Evolutionary conservation across 1,140 invertebrate species (phyloP), one percentile per base, ranked within the genome.

Genomic region (Drepana arcuata): DNA sequence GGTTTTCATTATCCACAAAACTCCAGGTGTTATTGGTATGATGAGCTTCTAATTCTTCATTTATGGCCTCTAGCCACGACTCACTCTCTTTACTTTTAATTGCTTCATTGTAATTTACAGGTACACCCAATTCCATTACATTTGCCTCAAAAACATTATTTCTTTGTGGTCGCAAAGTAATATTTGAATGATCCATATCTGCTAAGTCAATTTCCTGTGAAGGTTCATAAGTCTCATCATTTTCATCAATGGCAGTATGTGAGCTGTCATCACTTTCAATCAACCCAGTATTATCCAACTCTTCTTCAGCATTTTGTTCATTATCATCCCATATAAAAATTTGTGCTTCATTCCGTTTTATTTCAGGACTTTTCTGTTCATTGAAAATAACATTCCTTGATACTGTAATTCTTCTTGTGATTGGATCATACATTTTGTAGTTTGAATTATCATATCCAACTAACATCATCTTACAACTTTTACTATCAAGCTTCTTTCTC

Each of bases 361-460:
- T 14, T 16, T 42, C 38, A 14, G 46, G 43, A 34, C 14, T 33
- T 3, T 37, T 29, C 18, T 37, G 16, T 45, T 56, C 46, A 44
- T 63, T 18, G 34, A 63, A 62, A 15, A 54, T 48, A 2, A 59
- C 49, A 51, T 63, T 51, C 24, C 45, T 47, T 32, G 56, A 60
- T 32, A 60, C 48, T 35, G n/a, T 54, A 9, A 60, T 45, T 24
- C 2, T 54, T 13, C 46, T 56, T 16, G 44, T 56, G 2, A 34
- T 13, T 24, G 9, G n/a, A 45, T 52, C 16, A 21, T 26, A 50
- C 41, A 56, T 50, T 39, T 13, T 52, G 6, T 52, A 49, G 16
- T 60, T 52, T 6, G 24, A 26, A 24, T 41, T 27, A 10, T 41
- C 38, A 34, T 41, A 41, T 2, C 38, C 38, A 1, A 41, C 31